Evolutionary conservation across 2,113 vertebrate genomes (phyloP).

Genomic region (Apteryx mantelli): DNA sequence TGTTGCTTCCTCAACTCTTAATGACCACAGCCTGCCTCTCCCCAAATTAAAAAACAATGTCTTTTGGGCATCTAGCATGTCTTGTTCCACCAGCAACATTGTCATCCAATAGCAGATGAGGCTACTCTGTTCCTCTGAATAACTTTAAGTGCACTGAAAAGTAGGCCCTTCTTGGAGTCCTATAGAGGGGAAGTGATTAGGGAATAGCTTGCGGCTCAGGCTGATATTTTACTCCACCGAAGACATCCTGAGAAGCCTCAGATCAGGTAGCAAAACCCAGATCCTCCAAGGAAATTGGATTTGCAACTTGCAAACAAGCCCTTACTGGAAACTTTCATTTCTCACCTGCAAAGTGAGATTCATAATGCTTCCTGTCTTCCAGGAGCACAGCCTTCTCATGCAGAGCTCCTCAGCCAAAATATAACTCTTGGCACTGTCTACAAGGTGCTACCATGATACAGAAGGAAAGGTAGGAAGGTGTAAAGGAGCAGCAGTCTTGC

Average conservation of each 20-base stretch:
- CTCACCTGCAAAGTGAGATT: neutral
- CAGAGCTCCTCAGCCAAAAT: neutral
- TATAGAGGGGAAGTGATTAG: neutral
- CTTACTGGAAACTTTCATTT: neutral
- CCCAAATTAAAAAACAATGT: neutral
- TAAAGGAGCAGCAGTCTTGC: neutral
- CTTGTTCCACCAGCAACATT: neutral
- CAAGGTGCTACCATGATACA: neutral
- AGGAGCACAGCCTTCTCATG: neutral
- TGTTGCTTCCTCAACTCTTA: neutral
- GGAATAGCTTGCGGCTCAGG: neutral
- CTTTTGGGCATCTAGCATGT: neutral
- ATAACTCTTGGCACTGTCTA: accelerated
- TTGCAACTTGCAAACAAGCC: neutral
- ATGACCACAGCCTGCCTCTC: neutral
- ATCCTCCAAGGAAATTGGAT: neutral
- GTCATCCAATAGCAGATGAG: neutral
- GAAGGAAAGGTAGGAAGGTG: neutral
- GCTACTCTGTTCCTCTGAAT: neutral
- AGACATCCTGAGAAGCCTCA: neutral
- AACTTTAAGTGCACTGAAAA: neutral
- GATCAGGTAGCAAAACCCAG: neutral
- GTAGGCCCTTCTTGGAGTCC: neutral
- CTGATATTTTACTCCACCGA: neutral
- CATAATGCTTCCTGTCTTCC: accelerated